Conservation (phyloP, 2,113 vertebrate species). For the Globicephala melas region DNA sequence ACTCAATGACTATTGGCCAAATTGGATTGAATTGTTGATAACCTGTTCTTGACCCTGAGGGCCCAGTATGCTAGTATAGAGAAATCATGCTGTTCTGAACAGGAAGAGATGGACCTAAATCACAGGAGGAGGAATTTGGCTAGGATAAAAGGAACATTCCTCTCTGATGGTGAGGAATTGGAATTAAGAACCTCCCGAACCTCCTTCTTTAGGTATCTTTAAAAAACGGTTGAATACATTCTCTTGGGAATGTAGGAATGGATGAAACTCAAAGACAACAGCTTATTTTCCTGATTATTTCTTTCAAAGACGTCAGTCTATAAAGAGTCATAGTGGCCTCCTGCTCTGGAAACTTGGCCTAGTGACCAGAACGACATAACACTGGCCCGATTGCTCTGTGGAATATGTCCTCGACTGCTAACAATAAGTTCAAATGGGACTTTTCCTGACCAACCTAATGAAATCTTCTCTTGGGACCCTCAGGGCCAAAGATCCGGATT, state of each 20-base stretch:
- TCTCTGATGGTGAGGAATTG: background rate
- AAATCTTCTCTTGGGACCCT: background rate
- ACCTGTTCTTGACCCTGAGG: background rate
- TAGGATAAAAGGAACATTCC: background rate
- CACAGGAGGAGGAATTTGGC: background rate
- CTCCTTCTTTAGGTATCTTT: background rate
- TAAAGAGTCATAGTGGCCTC: background rate
- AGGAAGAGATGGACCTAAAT: background rate
- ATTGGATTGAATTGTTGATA: background rate
- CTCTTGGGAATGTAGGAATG: background rate
- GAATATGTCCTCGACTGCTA: background rate
- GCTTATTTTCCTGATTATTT: background rate
- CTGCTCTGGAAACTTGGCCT: background rate
- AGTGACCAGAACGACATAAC: no score
- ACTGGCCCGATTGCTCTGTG: background rate
- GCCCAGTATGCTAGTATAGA: background rate
- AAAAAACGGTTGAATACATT: background rate
- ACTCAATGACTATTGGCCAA: slow-evolving; percentile 21
- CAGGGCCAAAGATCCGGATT: background rate
- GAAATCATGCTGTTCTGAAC: background rate
- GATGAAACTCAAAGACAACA: background rate
- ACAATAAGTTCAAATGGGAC: background rate
- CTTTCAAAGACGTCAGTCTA: background rate
- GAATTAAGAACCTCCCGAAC: background rate
- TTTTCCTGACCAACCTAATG: background rate